A percentile compares a stretch with the other conserved stretches of the same genome.
Evolutionary conservation across 2,113 vertebrate species (phyloP).

Genomic region (Corythaeola cristata): DNA sequence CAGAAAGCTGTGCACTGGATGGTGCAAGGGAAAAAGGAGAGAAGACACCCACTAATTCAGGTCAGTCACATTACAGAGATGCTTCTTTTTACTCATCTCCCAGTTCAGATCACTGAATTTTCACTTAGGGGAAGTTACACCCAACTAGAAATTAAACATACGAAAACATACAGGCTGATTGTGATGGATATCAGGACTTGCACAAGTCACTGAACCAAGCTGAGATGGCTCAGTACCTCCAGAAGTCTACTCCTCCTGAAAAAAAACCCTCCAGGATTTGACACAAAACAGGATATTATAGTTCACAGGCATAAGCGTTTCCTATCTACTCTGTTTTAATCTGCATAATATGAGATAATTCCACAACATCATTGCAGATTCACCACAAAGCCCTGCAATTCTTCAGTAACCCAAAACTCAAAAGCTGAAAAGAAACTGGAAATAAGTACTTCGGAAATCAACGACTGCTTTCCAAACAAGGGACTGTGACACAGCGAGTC

Average conservation of each 20-base stretch:
- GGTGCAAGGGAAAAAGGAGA: neutral
- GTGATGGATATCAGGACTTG: neutral
- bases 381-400: neutral
- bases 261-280: neutral
- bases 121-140: neutral
- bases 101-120: neutral
- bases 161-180: neutral
- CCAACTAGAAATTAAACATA: neutral
- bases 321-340: neutral
- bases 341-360: neutral
- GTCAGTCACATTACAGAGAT: neutral
- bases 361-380: neutral
- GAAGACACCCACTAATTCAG: neutral
- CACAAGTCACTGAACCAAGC: neutral
- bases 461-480: neutral
- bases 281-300: neutral
- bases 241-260: neutral
- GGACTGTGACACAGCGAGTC: fast-evolving
- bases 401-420: neutral
- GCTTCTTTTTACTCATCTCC: neutral
- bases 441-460: neutral
- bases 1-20: neutral
- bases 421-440: neutral
- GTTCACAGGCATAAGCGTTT: neutral
- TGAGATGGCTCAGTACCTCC: neutral